phyloP scores from a whole-genome alignment of 2,113 vertebrate species.

The Xenopus laevis region DNA sequence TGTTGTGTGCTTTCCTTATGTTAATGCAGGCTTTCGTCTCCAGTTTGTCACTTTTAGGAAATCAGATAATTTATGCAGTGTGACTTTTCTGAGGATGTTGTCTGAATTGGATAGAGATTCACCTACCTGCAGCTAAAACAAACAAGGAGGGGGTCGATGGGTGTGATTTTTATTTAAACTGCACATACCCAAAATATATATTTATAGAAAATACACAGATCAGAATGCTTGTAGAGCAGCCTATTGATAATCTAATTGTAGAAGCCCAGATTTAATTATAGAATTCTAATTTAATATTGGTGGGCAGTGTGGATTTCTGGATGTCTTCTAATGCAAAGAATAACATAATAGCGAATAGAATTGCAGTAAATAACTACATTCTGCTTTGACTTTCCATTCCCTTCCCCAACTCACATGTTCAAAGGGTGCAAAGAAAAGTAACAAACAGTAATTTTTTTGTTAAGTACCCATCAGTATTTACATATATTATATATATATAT shows the following conservation, averaged over 20 bases:
- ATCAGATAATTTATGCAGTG: neutral
- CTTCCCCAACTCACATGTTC: neutral
- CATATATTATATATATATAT: too few species aligned
- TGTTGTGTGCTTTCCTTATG: too few species aligned
- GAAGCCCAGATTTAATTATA: slow-evolving; percentile 35
- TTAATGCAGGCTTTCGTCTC: too few species aligned
- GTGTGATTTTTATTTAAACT: slow-evolving; percentile 1
- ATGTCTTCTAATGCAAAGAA: slow-evolving; percentile 19
- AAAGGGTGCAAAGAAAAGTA: neutral
- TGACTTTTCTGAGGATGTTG: neutral
- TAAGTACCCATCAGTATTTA: too few species aligned
- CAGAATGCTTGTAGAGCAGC: slow-evolving; percentile 26
- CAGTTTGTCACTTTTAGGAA: too few species aligned
- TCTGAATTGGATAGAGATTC: neutral
- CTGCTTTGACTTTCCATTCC: neutral
- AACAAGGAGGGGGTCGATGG: neutral
- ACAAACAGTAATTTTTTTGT: too few species aligned
- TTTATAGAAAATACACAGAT: slow-evolving; percentile 38
- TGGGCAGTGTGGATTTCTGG: slow-evolving; percentile 29
- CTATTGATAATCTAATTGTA: slow-evolving; percentile 27
- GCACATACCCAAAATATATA: slow-evolving; percentile 23
- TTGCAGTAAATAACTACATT: slow-evolving; percentile 23
- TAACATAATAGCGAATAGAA: slow-evolving; percentile 14
- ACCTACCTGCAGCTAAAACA: neutral
- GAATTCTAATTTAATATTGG: slow-evolving; percentile 37